These are phyloP conservation scores for Drosophila dives DNA, from an alignment of 2,888 invertebrate species.

Conservation along the genomic window DNA sequence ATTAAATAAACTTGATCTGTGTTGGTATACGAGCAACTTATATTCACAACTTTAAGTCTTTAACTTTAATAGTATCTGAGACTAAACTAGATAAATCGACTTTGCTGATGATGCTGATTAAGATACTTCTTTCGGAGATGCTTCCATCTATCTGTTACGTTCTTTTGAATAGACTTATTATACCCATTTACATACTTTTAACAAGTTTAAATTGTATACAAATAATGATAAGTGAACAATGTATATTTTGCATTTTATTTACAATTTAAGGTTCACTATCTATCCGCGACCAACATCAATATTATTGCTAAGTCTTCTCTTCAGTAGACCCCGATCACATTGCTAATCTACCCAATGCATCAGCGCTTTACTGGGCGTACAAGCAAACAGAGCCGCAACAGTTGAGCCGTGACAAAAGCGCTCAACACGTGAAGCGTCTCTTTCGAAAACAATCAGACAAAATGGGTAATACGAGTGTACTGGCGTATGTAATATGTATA, in stretches of 20 bases:
- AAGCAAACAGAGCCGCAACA: slow-evolving; percentile 26
- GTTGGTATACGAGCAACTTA: too few relatives aligned
- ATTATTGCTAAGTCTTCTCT: not conserved
- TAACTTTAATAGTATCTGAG: not conserved
- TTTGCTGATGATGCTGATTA: not conserved
- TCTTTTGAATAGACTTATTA: not conserved
- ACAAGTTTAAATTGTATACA: not conserved
- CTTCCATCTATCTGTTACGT: not conserved
- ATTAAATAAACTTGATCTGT: not conserved
- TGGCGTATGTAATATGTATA: not conserved
- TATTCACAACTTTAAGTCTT: not conserved
- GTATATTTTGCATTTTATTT: not conserved
- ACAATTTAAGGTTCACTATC: not conserved
- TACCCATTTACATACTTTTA: not conserved
- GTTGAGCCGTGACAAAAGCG: slow-evolving; percentile 75
- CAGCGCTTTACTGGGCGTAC: slow-evolving; percentile 22
- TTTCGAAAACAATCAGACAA: slow-evolving; percentile 55
- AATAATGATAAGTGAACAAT: not conserved
- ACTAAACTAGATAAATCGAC: not conserved
- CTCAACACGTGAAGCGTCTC: slow-evolving; percentile 64
- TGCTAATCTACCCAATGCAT: not conserved
- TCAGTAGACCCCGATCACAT: not conserved
- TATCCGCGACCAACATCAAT: not conserved
- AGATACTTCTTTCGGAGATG: not conserved
- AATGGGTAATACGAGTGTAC: slow-evolving; percentile 27